Evolutionary conservation across 2,113 vertebrate genomes (phyloP).

Genomic region (Oreotrochilus melanogaster): DNA sequence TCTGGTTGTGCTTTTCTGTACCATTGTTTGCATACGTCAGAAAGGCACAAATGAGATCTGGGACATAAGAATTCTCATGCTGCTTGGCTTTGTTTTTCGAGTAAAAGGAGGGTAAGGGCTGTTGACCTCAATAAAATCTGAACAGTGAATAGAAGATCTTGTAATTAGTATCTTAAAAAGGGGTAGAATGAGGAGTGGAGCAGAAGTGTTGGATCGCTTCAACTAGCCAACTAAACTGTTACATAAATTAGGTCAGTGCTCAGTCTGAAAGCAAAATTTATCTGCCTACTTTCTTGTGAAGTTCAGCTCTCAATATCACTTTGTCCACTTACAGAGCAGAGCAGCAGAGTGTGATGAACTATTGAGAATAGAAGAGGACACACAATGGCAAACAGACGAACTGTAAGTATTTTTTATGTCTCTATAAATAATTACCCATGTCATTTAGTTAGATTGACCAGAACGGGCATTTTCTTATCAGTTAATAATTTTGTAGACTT

Average conservation of each 20-base stretch:
- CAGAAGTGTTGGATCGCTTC: background rate
- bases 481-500: background rate
- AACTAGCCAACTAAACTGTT: background rate
- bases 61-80: background rate
- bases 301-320: background rate
- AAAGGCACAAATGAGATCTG: background rate
- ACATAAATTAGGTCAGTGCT: background rate
- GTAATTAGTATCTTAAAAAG: background rate
- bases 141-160: background rate
- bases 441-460: background rate
- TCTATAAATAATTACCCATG: background rate
- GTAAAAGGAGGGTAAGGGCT: background rate
- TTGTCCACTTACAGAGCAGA: constrained; percentile 79
- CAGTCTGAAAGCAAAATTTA: background rate
- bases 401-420: constrained; percentile 75
- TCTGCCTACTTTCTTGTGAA: background rate
- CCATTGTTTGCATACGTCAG: background rate
- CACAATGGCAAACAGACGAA: constrained; percentile 82
- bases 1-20: background rate
- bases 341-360: constrained; percentile 87
- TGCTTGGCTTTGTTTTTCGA: background rate
- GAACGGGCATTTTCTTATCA: background rate
- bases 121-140: constrained; percentile 49
- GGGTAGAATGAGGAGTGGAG: background rate
- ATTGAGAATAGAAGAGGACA: constrained; percentile 93